Base-by-base conservation (phyloP, 2,113 vertebrate species). In the Perca flavescens region DNA sequence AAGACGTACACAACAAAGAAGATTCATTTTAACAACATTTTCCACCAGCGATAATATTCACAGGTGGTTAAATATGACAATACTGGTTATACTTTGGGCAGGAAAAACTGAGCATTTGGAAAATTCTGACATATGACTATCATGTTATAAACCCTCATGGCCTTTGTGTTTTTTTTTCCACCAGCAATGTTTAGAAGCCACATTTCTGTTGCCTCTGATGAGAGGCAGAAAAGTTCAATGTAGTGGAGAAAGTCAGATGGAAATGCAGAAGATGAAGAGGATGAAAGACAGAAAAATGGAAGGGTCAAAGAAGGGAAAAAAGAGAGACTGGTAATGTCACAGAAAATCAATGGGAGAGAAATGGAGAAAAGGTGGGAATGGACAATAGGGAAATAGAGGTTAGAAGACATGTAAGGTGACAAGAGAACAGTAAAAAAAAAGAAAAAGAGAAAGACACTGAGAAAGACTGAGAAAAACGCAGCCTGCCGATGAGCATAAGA, bases 241-340 rank as follows among this genome's bases (percentile, higher is more conserved):
- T 31, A 15, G 28, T 34, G 21, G 25, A 65, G 36, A 77, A 73
- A 81, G 19, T 68, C 25, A 54, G 43, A 76, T 43, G 34, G 69
- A 64, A 80, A 73, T 60, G 52, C 40, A 66, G 54, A 15, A 47
- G 47, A 68, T 64, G 53, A 64, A 67, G 49, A 74, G n/a, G 36
- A 72, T 2, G 57, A 53, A 15, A 40, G 14, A 52, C 16, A 25
- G 28, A 25, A 19, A 65, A 68, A 50, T n/a, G 40, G 36, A 70
- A 19, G 63, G 19, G 61, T n/a, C 10, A 65, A 40, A 63, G 17
- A 75, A 40, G 0, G 19, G 25, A 71, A 21, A 19, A 84, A 64
- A 82, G 11, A 82, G 11, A 43, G 57, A 52, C 11, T 12, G 0
- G 31, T 66, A 50, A 49, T 62, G 14, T 58, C 49, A 69, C 10